These are phyloP conservation scores for Drosophila koepferae DNA, from an alignment of 2,888 invertebrate species.

Conservation along the genomic window DNA sequence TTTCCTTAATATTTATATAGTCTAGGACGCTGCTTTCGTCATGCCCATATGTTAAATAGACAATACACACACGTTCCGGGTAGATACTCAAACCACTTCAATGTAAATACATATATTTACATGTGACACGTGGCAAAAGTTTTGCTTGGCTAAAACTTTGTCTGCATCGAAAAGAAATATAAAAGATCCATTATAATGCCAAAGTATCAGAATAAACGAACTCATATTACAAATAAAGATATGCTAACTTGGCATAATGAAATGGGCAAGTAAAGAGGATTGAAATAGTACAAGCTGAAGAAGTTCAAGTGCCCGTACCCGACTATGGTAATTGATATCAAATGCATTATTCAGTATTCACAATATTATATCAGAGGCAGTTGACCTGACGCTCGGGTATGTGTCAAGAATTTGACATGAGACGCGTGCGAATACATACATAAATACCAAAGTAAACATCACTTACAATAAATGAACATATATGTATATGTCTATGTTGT, in stretches of 20 bases:
- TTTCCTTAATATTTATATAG: constrained; percentile 18
- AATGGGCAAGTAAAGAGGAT: constrained; percentile 9
- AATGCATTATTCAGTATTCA: constrained; percentile 16
- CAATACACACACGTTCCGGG: constrained; percentile 26
- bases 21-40: constrained; percentile 58
- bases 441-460: background rate
- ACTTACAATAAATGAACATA: constrained; percentile 2
- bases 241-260: constrained; percentile 4
- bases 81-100: background rate
- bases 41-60: constrained; percentile 10
- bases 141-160: constrained; percentile 20
- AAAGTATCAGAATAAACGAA: constrained; percentile 14
- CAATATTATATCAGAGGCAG: constrained; percentile 37
- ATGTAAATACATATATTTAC: background rate
- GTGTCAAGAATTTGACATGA: constrained; percentile 49
- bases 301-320: background rate
- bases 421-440: constrained; percentile 50
- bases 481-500: constrained; percentile 1
- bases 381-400: constrained; percentile 39
- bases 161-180: background rate
- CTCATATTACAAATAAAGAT: background rate
- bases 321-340: constrained; percentile 25
- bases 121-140: constrained; percentile 29
- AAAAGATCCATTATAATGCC: constrained; percentile 23
- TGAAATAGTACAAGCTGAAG: constrained; percentile 17